These are phyloP conservation scores for Pharmacophagus antenor DNA, from an alignment of 2,888 invertebrate genomes.

Conservation along the genomic window DNA sequence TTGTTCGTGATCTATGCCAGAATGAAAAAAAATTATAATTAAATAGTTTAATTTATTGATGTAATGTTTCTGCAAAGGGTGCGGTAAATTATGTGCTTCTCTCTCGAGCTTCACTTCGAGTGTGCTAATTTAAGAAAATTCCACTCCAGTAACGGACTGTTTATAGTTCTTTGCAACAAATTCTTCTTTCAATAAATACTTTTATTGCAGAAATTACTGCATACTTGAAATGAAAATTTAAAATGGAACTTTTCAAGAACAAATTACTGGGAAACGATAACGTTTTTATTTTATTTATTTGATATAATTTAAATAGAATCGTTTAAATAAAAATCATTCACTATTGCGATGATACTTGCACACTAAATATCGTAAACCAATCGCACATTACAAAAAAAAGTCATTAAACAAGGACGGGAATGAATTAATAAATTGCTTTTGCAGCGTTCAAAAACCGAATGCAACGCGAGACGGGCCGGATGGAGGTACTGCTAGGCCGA, in stretches of 20 bases:
- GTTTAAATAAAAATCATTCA: not conserved
- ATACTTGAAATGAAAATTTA: not conserved
- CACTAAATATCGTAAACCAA: not conserved
- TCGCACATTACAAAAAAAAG: not conserved
- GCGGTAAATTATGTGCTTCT: no score
- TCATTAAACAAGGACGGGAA: not conserved
- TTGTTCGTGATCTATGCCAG: no score
- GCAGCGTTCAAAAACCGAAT: slow-evolving; percentile 8
- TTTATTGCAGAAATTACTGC: not conserved
- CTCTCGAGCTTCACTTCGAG: no score
- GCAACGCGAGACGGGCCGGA: not conserved
- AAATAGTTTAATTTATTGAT: no score
- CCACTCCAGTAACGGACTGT: no score
- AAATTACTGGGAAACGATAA: not conserved
- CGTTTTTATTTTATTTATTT: not conserved
- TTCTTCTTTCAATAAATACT: not conserved
- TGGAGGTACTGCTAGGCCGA: slow-evolving; percentile 12
- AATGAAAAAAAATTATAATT: no score
- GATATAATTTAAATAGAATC: not conserved
- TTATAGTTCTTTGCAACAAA: no score
- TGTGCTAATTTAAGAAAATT: no score
- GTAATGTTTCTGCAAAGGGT: no score
- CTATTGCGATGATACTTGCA: not conserved
- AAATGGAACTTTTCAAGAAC: not conserved
- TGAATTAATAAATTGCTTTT: slow-evolving; percentile 20